phyloP scores from a whole-genome alignment of 37 sponge, comb jelly and placozoan genomes.

The Petrosia ficiformis region DNA sequence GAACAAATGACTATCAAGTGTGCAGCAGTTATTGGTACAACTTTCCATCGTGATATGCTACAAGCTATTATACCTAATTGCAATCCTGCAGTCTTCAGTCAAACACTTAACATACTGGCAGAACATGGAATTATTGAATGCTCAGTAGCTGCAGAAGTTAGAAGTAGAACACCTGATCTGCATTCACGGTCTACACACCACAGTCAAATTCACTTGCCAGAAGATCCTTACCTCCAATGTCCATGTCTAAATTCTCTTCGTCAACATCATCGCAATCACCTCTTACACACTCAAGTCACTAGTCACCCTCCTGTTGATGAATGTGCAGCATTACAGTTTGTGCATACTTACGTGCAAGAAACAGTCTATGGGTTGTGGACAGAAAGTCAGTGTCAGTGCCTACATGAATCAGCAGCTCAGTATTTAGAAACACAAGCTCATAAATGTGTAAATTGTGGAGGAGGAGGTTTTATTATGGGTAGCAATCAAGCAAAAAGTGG shows the following conservation, averaged over 20 bases:
- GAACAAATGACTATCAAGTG: slow-evolving; percentile 90
- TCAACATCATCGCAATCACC: background rate
- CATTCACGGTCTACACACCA: background rate
- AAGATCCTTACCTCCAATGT: slow-evolving; percentile 40
- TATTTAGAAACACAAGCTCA: slow-evolving; percentile 83
- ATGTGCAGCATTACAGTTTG: slow-evolving; percentile 76
- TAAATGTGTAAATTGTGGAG: slow-evolving; percentile 87
- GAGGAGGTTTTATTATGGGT: slow-evolving; percentile 56
- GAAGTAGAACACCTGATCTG: slow-evolving; percentile 1
- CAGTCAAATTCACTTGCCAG: background rate
- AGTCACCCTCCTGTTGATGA: too few relatives aligned
- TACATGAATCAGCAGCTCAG: slow-evolving; percentile 77
- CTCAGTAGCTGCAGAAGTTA: slow-evolving; percentile 45
- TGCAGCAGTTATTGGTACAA: slow-evolving; percentile 77
- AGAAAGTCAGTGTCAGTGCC: slow-evolving; percentile 62
- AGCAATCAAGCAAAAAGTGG: background rate
- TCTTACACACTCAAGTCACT: too few relatives aligned
- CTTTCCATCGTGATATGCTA: slow-evolving; percentile 64
- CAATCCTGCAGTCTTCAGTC: slow-evolving; percentile 18
- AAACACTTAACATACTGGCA: slow-evolving; percentile 39
- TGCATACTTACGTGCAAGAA: slow-evolving; percentile 83
- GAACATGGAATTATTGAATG: slow-evolving; percentile 73
- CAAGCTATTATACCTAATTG: slow-evolving; percentile 57
- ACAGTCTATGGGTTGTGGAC: slow-evolving; percentile 76
- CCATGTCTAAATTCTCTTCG: slow-evolving; percentile 22